Percentiles rank a stretch among this genome's conserved stretches.
These are phyloP conservation scores for Oreonectes daqikongensis DNA, from an alignment of 2,797 vertebrate species.

Conservation along the genomic window DNA sequence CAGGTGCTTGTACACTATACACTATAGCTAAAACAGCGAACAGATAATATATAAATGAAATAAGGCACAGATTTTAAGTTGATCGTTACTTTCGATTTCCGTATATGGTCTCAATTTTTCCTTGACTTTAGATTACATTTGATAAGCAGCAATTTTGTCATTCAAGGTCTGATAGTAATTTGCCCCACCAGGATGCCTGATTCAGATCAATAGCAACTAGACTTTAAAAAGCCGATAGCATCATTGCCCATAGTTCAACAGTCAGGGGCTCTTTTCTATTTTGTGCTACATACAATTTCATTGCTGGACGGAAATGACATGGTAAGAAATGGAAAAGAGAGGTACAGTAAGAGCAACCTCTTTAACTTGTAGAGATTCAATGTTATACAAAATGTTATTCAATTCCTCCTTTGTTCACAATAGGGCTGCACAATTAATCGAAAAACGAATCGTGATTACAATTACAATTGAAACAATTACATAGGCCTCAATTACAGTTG, in stretches of 20 bases:
- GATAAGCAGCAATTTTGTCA: conserved; percentile 37
- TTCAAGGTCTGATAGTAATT: conserved; percentile 36
- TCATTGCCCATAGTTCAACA: neutral
- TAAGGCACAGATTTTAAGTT: neutral
- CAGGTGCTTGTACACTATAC: neutral
- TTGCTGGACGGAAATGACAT: neutral
- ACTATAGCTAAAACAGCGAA: neutral
- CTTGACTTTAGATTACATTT: conserved; percentile 31
- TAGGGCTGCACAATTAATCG: too few relatives aligned
- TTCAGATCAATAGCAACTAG: conserved; percentile 30
- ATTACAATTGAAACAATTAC: too few relatives aligned
- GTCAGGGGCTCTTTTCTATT: neutral
- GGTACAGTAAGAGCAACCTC: neutral
- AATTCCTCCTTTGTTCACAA: too few relatives aligned
- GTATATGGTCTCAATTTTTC: neutral
- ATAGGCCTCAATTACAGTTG: too few relatives aligned
- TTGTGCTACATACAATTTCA: neutral
- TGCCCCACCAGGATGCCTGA: neutral
- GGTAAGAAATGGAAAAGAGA: neutral
- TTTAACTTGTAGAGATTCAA: neutral
- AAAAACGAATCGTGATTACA: too few relatives aligned
- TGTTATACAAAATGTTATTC: neutral
- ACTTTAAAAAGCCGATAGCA: conserved; percentile 13
- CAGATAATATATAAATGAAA: neutral
- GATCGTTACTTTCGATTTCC: conserved; percentile 14